Evolutionary conservation across 2,888 invertebrate genomes (phyloP), one percentile per base, ranked within the genome.

Genomic region (Chirona hameri): DNA sequence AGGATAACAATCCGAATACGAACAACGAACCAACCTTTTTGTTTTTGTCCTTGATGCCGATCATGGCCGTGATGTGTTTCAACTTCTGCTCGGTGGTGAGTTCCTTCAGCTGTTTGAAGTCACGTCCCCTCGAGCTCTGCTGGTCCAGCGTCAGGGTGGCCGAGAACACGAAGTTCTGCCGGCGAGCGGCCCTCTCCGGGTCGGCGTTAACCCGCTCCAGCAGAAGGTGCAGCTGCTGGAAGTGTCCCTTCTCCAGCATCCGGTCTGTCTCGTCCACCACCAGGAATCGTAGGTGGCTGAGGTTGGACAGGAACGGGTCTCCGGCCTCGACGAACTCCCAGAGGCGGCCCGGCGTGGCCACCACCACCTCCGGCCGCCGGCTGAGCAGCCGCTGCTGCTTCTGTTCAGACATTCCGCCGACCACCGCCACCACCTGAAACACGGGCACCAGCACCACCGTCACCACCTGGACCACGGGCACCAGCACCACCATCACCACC

Each of bases 181-280:
- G 89, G 46, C 14, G 7, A 24, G 24, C 79, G 12, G 48, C 46
- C 24, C 7, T 4, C 79, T 79, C 46, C 89, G 72, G 91, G 86
- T 93, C 92, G 24, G 89, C 89, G 88, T 98, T 97, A 12, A 99
- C 89, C 0, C 92, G 89, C 85, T 94, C 94, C 9, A 99, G 87
- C 69, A 99, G 89, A 24, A 93, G 91, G 39, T 93, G 91, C 3
- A 99, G 88, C 89, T 99, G 99, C 85, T 95, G 93, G 88, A 99
- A 99, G 88, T 99, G 99, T 0, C 97, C 97, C 85, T 93, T 93
- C 87, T 99, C 99, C 27, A 99, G 90, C 99, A 99, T 99, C 84
- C 99, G 91, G 88, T 99, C 99, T 0, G 99, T 98, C 90, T 99
- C 99, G 88, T 99, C 99, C 85, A 99, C 95, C 0, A 96, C 98